Conservation (phyloP, 2,113 vertebrate species). For the Manacus vitellinus region DNA sequence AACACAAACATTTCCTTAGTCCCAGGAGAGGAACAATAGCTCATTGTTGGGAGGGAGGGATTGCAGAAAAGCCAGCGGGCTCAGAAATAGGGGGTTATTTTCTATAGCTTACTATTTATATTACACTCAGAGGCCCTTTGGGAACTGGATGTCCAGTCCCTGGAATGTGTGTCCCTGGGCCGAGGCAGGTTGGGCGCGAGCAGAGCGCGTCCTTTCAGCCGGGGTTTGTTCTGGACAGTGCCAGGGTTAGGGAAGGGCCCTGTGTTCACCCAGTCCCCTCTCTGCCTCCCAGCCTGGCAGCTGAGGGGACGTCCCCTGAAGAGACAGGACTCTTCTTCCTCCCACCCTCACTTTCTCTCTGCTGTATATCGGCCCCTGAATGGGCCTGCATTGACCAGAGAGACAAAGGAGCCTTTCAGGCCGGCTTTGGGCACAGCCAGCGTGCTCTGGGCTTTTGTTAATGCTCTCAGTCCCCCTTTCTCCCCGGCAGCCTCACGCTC, state of each 20-base stretch:
- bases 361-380: slow-evolving; percentile 61
- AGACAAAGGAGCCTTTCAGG: slow-evolving; percentile 76
- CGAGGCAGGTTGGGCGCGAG: neutral
- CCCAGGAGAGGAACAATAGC: slow-evolving; percentile 15
- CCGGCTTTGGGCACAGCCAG: slow-evolving; percentile 30
- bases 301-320: slow-evolving; percentile 69
- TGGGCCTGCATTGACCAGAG: slow-evolving; percentile 71
- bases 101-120: neutral
- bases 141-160: neutral
- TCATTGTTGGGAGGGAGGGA: slow-evolving; percentile 11
- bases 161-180: neutral
- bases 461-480: slow-evolving; percentile 27
- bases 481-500: slow-evolving; percentile 16
- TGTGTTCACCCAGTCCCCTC: neutral
- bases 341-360: slow-evolving; percentile 20
- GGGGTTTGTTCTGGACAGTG: neutral
- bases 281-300: slow-evolving; percentile 44
- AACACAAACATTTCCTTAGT: slow-evolving; percentile 36
- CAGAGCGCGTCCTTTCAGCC: neutral
- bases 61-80: neutral
- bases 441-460: slow-evolving; percentile 68
- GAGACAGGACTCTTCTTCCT: slow-evolving; percentile 62
- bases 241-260: neutral
- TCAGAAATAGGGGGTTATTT: neutral
- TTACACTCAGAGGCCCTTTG: neutral